These are phyloP conservation scores for Nicator chloris DNA, from an alignment of 2,113 vertebrate species.

Conservation along the genomic window DNA sequence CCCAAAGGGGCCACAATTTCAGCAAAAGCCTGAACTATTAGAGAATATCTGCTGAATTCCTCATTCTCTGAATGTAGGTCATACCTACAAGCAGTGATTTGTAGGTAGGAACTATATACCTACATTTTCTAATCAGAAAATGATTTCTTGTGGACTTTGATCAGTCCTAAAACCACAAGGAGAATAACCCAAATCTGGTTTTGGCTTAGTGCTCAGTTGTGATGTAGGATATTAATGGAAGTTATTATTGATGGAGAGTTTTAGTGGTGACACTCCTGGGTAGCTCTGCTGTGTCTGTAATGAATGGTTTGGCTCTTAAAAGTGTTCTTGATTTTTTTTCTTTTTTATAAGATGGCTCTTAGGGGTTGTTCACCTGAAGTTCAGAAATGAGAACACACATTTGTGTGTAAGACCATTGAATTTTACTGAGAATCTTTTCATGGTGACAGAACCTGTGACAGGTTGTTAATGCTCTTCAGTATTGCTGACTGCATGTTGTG, in stretches of 20 bases:
- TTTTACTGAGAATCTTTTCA: background rate
- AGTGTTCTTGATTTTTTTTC: background rate
- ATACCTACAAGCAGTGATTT: background rate
- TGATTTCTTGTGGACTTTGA: background rate
- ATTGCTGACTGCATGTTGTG: background rate
- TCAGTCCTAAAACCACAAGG: background rate
- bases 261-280: background rate
- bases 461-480: background rate
- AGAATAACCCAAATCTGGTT: background rate
- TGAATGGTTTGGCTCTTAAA: background rate
- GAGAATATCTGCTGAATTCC: background rate
- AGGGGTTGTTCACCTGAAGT: background rate
- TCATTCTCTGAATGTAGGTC: fast-evolving
- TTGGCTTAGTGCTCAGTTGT: background rate
- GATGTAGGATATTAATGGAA: background rate
- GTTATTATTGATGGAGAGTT: background rate
- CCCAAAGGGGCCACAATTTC: background rate
- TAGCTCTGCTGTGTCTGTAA: fast-evolving
- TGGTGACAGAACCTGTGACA: background rate
- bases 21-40: background rate
- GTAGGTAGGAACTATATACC: background rate
- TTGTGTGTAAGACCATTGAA: background rate
- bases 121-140: background rate
- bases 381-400: background rate
- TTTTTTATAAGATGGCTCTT: background rate